Percentiles rank a stretch among this genome's conserved stretches.
These are phyloP conservation scores for Chymomyza fuscimana DNA, from an alignment of 2,888 invertebrate species.

Conservation along the genomic window DNA sequence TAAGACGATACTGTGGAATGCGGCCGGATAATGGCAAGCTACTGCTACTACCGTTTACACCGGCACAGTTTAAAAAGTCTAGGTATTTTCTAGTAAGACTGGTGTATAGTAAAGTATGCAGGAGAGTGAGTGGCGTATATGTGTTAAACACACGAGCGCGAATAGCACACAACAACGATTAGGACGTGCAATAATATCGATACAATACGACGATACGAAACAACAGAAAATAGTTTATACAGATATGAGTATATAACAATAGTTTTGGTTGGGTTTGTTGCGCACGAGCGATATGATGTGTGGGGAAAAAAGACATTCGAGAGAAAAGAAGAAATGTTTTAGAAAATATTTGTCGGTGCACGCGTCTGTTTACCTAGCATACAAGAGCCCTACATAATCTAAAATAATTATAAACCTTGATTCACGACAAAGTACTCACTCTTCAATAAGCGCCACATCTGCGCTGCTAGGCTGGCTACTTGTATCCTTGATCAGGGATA, in stretches of 20 bases:
- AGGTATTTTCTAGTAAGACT: constrained; percentile 81
- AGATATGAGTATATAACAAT: constrained; percentile 50
- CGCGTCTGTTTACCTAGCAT: constrained; percentile 1
- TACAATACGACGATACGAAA: constrained; percentile 36
- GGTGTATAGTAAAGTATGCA: constrained; percentile 19
- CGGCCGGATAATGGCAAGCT: constrained; percentile 42
- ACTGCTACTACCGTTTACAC: constrained; percentile 59
- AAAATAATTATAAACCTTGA: background rate
- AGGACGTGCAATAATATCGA: constrained; percentile 18
- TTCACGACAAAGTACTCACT: constrained; percentile 81
- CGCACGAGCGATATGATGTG: constrained; percentile 31
- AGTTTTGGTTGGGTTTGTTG: constrained; percentile 38
- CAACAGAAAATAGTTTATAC: constrained; percentile 41
- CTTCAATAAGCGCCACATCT: constrained; percentile 81
- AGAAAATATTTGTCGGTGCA: constrained; percentile 15
- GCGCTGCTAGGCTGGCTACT: constrained; percentile 74
- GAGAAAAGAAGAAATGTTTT: constrained; percentile 54
- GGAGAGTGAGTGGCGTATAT: constrained; percentile 30
- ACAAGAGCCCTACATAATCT: constrained; percentile 9
- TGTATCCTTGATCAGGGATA: constrained; percentile 85
- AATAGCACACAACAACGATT: constrained; percentile 21
- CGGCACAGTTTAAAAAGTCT: constrained; percentile 82
- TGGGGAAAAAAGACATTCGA: constrained; percentile 50
- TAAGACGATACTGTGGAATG: constrained; percentile 55
- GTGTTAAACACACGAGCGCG: constrained; percentile 44